phyloP scores from a whole-genome alignment of 2,113 vertebrate species.

The Aix galericulata region DNA sequence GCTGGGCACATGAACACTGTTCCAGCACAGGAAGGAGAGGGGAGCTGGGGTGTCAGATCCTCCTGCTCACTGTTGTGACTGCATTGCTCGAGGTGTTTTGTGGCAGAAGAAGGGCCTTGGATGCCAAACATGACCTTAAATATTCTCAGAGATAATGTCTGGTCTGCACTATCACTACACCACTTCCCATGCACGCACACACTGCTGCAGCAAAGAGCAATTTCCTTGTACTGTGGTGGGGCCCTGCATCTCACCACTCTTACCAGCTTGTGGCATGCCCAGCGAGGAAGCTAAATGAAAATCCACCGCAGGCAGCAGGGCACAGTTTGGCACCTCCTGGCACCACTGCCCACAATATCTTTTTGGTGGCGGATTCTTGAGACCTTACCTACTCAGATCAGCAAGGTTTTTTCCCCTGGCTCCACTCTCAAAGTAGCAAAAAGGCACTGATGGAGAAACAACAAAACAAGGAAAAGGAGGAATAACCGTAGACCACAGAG shows the following conservation, averaged over 20 bases:
- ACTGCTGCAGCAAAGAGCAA: neutral
- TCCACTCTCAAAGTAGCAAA: neutral
- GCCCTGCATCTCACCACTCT: neutral
- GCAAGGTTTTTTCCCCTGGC: neutral
- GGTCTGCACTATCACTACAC: too few species aligned
- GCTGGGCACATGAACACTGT: neutral
- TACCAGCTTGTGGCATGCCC: neutral
- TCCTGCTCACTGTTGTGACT: neutral
- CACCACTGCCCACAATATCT: neutral
- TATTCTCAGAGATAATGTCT: neutral
- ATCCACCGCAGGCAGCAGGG: neutral
- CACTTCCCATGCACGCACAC: neutral
- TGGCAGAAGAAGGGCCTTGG: neutral
- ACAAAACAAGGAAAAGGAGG: neutral
- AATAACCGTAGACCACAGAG: neutral
- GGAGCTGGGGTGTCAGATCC: fast-evolving
- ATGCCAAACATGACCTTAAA: neutral
- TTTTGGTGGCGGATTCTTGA: neutral
- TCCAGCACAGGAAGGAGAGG: neutral
- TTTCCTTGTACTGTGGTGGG: neutral
- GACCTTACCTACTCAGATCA: neutral
- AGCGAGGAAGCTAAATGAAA: neutral
- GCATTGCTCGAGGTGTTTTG: neutral
- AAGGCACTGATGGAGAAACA: neutral
- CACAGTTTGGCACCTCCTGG: neutral